Evolutionary conservation across 1,140 invertebrate genomes (phyloP).

Genomic region (Lanistes nyassanus): DNA sequence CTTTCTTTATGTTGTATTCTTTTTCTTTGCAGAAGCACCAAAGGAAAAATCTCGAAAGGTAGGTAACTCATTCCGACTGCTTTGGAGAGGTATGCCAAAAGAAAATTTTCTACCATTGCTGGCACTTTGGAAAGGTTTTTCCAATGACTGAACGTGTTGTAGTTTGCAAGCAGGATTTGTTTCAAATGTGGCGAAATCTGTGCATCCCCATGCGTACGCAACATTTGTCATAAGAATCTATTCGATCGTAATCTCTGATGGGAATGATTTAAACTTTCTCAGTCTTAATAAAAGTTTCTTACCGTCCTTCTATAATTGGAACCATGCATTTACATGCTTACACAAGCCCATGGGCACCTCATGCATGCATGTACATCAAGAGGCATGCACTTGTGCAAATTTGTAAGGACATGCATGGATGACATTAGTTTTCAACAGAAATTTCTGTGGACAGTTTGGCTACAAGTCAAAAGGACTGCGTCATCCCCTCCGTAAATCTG

Average conservation of each 20-base stretch:
- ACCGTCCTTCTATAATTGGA: neutral
- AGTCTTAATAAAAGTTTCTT: no score
- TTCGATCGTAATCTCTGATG: no score
- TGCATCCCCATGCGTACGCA: no score
- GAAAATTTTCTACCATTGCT: no score
- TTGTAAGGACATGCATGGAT: neutral
- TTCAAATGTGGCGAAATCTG: no score
- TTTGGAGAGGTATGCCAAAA: no score
- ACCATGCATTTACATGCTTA: neutral
- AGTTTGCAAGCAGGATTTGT: no score
- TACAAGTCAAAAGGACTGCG: slow-evolving; percentile 50
- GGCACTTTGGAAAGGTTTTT: no score
- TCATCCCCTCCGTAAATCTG: slow-evolving; percentile 40
- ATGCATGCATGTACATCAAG: neutral
- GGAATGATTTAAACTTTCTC: no score
- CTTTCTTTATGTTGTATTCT: neutral
- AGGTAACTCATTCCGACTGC: neutral
- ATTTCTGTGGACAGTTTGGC: slow-evolving; percentile 42
- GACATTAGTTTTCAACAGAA: slow-evolving; percentile 6
- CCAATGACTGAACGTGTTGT: no score
- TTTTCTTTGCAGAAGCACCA: slow-evolving; percentile 21
- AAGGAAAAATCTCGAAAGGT: slow-evolving; percentile 17
- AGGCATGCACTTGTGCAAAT: neutral
- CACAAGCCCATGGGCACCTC: neutral
- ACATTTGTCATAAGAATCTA: no score